phyloP scores from a whole-genome alignment of 2,113 vertebrate species.

The Anarrhichthys ocellatus region DNA sequence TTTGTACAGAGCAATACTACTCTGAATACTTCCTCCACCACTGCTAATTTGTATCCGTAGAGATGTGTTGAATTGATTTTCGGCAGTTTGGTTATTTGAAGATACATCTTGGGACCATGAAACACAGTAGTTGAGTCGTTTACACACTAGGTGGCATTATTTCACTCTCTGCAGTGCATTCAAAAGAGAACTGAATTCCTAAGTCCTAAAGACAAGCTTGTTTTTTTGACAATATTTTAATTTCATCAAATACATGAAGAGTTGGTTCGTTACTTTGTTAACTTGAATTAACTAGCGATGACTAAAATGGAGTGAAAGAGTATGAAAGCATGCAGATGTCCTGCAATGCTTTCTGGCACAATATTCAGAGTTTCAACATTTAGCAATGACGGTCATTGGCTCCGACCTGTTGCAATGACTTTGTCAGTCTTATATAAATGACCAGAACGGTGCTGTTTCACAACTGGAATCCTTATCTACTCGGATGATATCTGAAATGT shows the following conservation, averaged over 20 bases:
- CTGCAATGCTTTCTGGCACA: slow-evolving; percentile 45
- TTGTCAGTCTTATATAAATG: slow-evolving; percentile 60
- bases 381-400: background rate
- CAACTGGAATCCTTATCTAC: slow-evolving; percentile 11
- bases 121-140: background rate
- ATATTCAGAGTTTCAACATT: slow-evolving; percentile 55
- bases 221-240: background rate
- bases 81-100: background rate
- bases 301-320: background rate
- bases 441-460: slow-evolving; percentile 8
- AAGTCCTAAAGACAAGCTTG: too few species aligned
- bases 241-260: background rate
- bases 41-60: background rate
- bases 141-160: slow-evolving; percentile 49
- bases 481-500: background rate
- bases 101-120: background rate
- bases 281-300: background rate
- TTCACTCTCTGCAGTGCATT: background rate
- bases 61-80: background rate
- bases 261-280: background rate
- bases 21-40: background rate
- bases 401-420: slow-evolving; percentile 63
- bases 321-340: background rate
- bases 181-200: background rate
- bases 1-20: background rate